Conservation (phyloP, 2,888 invertebrate genomes). For the Hipparchia semele region DNA sequence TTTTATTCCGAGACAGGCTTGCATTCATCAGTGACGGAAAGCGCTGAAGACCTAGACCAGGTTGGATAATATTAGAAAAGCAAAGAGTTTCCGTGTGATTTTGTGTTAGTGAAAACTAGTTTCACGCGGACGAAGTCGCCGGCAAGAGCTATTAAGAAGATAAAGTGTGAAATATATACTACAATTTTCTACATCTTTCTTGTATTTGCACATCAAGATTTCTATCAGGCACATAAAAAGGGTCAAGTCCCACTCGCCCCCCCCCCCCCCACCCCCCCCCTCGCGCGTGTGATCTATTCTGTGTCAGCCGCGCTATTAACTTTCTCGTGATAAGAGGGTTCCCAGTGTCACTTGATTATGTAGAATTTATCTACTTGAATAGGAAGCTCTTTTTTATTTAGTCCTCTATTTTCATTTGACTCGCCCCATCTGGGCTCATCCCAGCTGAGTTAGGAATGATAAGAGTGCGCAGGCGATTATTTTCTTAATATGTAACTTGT, state of each 20-base stretch:
- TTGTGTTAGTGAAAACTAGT: too few relatives aligned
- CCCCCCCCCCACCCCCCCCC: too few relatives aligned
- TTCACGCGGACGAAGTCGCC: too few relatives aligned
- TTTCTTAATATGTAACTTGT: too few relatives aligned
- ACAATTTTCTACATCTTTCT: neutral
- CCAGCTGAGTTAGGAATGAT: neutral
- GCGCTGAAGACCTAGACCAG: too few relatives aligned
- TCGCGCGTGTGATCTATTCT: neutral
- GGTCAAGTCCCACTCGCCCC: neutral
- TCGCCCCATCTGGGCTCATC: neutral
- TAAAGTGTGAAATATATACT: too few relatives aligned
- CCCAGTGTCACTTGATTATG: constrained; percentile 6
- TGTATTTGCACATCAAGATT: constrained; percentile 2
- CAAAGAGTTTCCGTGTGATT: too few relatives aligned
- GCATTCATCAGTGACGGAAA: too few relatives aligned
- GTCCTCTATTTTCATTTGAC: neutral
- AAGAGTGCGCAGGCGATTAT: too few relatives aligned
- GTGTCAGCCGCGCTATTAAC: constrained; percentile 1
- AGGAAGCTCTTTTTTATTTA: neutral
- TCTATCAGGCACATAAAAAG: constrained; percentile 2
- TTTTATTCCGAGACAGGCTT: too few relatives aligned
- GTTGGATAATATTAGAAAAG: too few relatives aligned
- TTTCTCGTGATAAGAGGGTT: constrained; percentile 6
- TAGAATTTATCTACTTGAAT: constrained; percentile 8
- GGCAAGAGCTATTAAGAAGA: too few relatives aligned